Conservation (phyloP, 1,140 invertebrate genomes). For the Caenorhabditis tropicalis region DNA sequence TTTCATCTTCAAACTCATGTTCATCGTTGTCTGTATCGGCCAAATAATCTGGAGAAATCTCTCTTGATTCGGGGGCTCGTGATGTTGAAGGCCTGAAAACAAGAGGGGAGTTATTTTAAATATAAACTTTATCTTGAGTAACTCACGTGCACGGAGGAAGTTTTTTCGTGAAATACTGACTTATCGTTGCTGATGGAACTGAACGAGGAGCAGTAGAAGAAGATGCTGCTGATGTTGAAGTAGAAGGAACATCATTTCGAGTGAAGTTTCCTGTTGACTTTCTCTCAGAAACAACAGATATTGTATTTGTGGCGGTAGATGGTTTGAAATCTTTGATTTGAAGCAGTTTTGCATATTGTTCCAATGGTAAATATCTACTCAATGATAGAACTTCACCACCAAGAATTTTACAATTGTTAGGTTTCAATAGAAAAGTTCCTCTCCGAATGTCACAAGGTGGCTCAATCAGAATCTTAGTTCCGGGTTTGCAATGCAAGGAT, state of each 20-base stretch:
- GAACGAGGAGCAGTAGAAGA: not conserved
- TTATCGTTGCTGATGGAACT: not conserved
- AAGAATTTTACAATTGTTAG: not conserved
- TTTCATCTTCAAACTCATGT: not conserved
- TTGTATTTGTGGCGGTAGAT: not conserved
- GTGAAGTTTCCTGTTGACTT: not conserved
- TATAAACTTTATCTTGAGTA: too few relatives aligned
- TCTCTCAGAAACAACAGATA: not conserved
- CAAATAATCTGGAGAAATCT: not conserved
- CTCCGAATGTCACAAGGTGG: conserved; percentile 12
- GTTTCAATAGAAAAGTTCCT: not conserved
- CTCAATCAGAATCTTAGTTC: not conserved
- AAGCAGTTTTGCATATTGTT: not conserved
- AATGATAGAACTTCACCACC: not conserved
- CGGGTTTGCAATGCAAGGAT: not conserved
- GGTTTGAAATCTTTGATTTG: not conserved
- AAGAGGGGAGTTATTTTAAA: too few relatives aligned
- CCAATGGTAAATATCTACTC: not conserved
- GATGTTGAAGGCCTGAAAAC: not conserved
- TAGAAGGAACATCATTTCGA: not conserved
- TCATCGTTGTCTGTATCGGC: not conserved
- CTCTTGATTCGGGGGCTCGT: not conserved
- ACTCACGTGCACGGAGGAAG: not conserved
- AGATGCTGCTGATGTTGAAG: not conserved
- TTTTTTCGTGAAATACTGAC: conserved; percentile 5